Evolutionary conservation across 92 coral and sea anemone species (phyloP), one percentile per base, ranked within the genome.

Genomic region (Porites cylindrica): DNA sequence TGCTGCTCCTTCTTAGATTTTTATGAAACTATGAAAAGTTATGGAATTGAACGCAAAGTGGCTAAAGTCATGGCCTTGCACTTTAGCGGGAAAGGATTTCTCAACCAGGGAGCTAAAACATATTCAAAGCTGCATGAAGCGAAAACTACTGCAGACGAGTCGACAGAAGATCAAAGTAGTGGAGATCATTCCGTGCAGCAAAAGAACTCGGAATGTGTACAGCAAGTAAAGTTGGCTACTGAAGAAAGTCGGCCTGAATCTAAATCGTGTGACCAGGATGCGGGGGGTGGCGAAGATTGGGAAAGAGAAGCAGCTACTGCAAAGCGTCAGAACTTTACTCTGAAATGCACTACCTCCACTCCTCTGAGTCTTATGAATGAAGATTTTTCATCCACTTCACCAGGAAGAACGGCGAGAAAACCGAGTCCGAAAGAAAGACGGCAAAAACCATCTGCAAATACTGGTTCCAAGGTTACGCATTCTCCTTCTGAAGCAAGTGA

Each of bases 1-100:
- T 93, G 97, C 50, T 92, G 90, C 65, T 97, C 99, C n/a, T 97
- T 84, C 81, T 77, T 95, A 95, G 99, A 97, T 20, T 97, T 97
- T 61, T 97, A 86, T 81, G 94, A 92, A 68, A 52, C 53, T 29
- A 66, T 97, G 88, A 95, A 97, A 82, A 91, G 89, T 69, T 84
- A 84, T 70, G 98, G 99, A 20, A 90, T 97, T 18, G 98, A 97
- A 63, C 90, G 99, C 21, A 95, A 92, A 86, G 93, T 94, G 11
- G 93, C 98, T 7, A 93, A 93, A 66, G 88, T 85, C 64, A 91
- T 97, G 14, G 98, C 96, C 1, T 83, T 92, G 66, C 99, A 97
- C 82, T 90, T 97, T 51, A 84, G 97, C 24, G 96, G 94, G 62
- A 73, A 87, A 68, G 99, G 99, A 3, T 91, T 97, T 53, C 82